Conservation (phyloP, 1,140 invertebrate species). For the Sitobion miscanthi region DNA sequence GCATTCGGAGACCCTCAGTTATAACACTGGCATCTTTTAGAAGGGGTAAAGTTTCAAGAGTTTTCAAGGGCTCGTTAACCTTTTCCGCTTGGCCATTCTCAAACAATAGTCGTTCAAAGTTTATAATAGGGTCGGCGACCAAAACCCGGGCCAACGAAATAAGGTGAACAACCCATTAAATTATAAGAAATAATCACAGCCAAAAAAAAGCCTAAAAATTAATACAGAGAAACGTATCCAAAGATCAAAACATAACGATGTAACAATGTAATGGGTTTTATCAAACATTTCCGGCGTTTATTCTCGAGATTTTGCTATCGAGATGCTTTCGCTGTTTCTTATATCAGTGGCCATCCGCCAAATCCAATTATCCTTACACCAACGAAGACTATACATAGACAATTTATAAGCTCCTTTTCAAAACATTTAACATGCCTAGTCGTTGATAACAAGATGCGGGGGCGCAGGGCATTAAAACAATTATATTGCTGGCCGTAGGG, state of each 20-base stretch:
- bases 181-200: not conserved
- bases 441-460: not conserved
- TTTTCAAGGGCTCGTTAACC: constrained; percentile 47
- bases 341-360: not conserved
- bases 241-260: not conserved
- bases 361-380: not conserved
- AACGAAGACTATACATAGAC: not conserved
- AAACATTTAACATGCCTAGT: not conserved
- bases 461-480: not conserved
- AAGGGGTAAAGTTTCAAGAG: constrained; percentile 39
- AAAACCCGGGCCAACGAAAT: constrained; percentile 21
- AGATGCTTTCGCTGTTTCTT: not conserved
- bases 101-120: constrained; percentile 45
- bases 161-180: constrained; percentile 29
- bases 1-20: constrained; percentile 26
- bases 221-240: not conserved
- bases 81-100: constrained; percentile 37
- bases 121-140: constrained; percentile 6
- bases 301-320: not conserved
- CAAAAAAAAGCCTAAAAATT: not conserved
- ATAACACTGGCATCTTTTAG: constrained; percentile 14
- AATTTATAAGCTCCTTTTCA: not conserved
- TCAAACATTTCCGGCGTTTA: not conserved
- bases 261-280: not conserved
- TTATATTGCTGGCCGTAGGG: not conserved